Conservation (phyloP, 2,113 vertebrate genomes). For the Tychaedon coryphoeus region DNA sequence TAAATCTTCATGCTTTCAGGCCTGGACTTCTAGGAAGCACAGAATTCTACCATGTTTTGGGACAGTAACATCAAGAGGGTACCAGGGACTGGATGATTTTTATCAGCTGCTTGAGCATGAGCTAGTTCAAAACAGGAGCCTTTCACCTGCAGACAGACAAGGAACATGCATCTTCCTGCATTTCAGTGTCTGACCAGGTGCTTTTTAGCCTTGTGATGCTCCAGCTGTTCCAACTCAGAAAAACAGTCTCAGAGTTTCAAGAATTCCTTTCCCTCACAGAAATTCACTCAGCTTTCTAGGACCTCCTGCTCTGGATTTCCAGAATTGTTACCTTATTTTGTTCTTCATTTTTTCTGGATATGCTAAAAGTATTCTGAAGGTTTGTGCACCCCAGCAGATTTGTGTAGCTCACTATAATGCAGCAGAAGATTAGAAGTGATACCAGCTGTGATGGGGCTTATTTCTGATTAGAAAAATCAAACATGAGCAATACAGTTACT, state of each 20-base stretch:
- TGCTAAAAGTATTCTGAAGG: background rate
- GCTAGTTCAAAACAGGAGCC: background rate
- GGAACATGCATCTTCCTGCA: background rate
- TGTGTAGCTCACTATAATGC: background rate
- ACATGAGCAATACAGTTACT: background rate
- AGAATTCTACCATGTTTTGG: background rate
- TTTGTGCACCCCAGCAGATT: background rate
- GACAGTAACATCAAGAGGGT: background rate
- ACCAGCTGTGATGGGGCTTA: background rate
- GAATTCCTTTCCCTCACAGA: background rate
- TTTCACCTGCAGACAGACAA: background rate
- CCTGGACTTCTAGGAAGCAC: background rate
- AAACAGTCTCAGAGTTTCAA: background rate
- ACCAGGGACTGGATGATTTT: background rate
- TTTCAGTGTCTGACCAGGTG: background rate
- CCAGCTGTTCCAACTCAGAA: background rate
- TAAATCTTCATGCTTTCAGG: background rate
- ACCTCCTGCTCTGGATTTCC: background rate
- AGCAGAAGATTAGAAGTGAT: background rate
- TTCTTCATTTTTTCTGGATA: background rate
- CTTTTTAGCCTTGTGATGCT: background rate
- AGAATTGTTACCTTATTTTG: background rate
- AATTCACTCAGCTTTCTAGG: background rate
- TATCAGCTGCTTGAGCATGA: background rate
- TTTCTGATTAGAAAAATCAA: background rate